Conservation (phyloP, 2,797 vertebrate genomes). For the Gallinago stenura region DNA sequence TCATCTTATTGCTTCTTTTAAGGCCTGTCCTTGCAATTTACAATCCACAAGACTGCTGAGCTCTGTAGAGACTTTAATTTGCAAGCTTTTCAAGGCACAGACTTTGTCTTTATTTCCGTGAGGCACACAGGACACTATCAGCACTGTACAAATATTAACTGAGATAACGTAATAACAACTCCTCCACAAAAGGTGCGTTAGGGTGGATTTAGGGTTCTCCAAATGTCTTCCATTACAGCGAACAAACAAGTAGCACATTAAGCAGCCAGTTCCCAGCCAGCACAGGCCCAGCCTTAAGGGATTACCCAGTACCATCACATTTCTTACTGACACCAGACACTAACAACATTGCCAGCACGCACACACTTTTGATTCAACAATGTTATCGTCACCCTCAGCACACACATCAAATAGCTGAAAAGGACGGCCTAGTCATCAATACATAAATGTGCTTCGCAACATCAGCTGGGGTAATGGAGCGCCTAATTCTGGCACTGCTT, state of each 20-base stretch:
- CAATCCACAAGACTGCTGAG: not conserved
- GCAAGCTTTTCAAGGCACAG: not conserved
- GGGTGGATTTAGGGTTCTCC: not conserved
- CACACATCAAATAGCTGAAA: not conserved
- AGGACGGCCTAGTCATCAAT: not conserved
- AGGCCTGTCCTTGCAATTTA: not conserved
- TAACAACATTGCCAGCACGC: not conserved
- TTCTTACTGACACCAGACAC: not conserved
- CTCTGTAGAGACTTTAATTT: not conserved
- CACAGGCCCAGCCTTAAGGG: not conserved
- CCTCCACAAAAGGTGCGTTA: not conserved
- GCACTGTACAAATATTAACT: slow-evolving; percentile 37
- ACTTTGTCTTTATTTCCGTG: not conserved
- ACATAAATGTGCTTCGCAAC: slow-evolving; percentile 1
- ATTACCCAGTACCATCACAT: not conserved
- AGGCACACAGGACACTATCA: not conserved
- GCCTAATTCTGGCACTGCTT: not conserved
- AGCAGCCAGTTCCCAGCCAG: not conserved
- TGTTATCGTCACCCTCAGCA: not conserved
- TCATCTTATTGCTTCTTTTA: not conserved
- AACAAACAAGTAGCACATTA: not conserved
- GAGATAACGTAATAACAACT: not conserved
- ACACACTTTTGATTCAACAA: not conserved
- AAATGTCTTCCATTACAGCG: not conserved
- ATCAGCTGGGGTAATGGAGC: not conserved